These are phyloP conservation scores for Zaprionus camerounensis DNA, from an alignment of 1,140 invertebrate species.

Conservation along the genomic window DNA sequence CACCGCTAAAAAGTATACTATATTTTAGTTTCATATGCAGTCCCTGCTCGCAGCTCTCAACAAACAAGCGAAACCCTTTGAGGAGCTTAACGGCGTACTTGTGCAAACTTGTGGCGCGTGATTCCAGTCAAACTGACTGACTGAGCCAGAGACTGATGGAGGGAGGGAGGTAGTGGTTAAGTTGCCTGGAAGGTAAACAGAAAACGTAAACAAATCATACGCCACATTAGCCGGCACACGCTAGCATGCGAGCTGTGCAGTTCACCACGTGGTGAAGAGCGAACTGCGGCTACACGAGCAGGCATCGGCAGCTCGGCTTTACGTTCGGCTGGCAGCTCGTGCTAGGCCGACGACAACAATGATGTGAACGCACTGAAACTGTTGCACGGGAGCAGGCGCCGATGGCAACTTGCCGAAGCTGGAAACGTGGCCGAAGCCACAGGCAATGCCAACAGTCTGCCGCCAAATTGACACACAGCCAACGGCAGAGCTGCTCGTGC, in stretches of 20 bases:
- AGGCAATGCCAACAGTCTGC: slow-evolving; percentile 21
- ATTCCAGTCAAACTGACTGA: slow-evolving; percentile 17
- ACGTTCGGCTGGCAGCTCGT: background rate
- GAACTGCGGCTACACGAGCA: background rate
- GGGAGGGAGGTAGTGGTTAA: background rate
- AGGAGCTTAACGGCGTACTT: background rate
- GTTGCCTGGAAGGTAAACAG: slow-evolving; percentile 65
- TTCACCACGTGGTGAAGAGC: slow-evolving; percentile 49
- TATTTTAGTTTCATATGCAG: background rate
- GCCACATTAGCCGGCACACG: slow-evolving; percentile 28
- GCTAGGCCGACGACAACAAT: background rate
- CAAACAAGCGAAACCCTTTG: background rate
- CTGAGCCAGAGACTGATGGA: background rate
- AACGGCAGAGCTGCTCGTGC: slow-evolving; percentile 54
- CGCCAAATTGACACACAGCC: slow-evolving; percentile 63
- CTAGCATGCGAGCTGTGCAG: background rate
- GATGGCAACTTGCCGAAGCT: slow-evolving; percentile 56
- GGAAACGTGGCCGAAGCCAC: slow-evolving; percentile 6
- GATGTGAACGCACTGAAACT: background rate
- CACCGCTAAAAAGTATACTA: too few species aligned
- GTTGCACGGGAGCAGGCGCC: slow-evolving; percentile 58
- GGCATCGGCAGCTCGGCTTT: background rate
- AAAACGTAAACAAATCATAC: slow-evolving; percentile 65
- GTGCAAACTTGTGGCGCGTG: slow-evolving; percentile 31
- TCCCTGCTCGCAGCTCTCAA: background rate